phyloP scores from a whole-genome alignment of 2,113 vertebrate species.

The Bothrops jararaca region DNA sequence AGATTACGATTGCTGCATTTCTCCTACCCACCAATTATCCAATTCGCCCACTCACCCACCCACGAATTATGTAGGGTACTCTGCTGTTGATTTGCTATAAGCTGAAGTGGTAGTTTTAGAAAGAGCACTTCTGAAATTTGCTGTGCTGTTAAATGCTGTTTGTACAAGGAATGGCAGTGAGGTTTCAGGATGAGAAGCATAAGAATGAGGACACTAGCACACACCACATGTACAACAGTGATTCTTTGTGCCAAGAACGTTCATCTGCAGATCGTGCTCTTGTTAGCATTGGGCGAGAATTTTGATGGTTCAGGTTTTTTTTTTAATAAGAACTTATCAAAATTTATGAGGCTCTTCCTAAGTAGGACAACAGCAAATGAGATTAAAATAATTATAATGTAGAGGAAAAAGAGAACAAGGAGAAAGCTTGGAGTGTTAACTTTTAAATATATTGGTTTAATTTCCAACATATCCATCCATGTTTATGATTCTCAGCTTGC shows the following conservation, averaged over 20 bases:
- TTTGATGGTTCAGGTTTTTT: neutral
- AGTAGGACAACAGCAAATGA: neutral
- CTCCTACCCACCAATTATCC: neutral
- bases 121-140: neutral
- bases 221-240: neutral
- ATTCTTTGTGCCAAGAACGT: conserved; percentile 9
- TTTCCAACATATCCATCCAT: neutral
- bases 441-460: neutral
- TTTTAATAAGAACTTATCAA: neutral
- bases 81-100: neutral
- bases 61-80: neutral
- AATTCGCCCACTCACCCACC: neutral
- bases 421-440: neutral
- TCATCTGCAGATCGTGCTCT: conserved; percentile 1
- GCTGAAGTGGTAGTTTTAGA: neutral
- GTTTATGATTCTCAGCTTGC: neutral
- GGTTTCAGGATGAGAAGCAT: neutral
- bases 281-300: neutral
- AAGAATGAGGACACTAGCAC: neutral
- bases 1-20: neutral
- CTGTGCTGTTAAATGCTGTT: rapidly evolving
- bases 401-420: neutral
- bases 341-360: neutral
- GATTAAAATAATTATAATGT: neutral
- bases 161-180: conserved; percentile 8